Percentiles rank a stretch among this genome's conserved stretches.
These are phyloP conservation scores for Lethenteron reissneri DNA, from an alignment of 2,113 vertebrate species.

Conservation along the genomic window DNA sequence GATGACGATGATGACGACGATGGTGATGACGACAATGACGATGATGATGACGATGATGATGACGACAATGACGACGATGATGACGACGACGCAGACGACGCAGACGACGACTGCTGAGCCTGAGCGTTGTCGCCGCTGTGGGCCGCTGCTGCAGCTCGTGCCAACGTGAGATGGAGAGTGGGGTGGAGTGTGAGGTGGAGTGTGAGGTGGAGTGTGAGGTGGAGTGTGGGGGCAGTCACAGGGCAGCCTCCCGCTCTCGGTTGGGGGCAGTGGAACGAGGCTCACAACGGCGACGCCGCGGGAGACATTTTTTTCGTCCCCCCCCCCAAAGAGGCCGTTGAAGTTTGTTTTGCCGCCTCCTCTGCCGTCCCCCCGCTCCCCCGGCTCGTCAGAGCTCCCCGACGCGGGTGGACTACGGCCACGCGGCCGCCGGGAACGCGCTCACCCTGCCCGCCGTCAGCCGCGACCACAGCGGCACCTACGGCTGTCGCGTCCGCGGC, in stretches of 20 bases:
- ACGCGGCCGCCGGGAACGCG: too few species aligned
- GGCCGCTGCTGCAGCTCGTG: not conserved
- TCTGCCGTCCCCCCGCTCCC: too few species aligned
- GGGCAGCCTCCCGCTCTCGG: not conserved
- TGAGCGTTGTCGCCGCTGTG: not conserved
- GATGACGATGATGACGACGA: not conserved
- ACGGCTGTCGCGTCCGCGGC: too few species aligned
- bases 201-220: not conserved
- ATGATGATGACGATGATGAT: constrained; percentile 2
- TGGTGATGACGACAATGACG: not conserved
- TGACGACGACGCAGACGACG: not conserved
- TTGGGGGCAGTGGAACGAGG: not conserved
- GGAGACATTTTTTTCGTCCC: too few species aligned
- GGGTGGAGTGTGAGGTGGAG: not conserved
- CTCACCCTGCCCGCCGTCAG: too few species aligned
- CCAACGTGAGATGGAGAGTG: not conserved
- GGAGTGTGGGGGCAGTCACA: not conserved
- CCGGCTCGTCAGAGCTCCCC: too few species aligned
- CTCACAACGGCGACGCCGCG: not conserved
- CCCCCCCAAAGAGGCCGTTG: too few species aligned
- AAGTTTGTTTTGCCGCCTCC: too few species aligned
- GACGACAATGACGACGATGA: not conserved
- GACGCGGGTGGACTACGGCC: too few species aligned
- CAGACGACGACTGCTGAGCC: not conserved
- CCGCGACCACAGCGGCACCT: too few species aligned